phyloP scores from a whole-genome alignment of 37 sponge, comb jelly and placozoan species.

The Haliclona indistincta region DNA sequence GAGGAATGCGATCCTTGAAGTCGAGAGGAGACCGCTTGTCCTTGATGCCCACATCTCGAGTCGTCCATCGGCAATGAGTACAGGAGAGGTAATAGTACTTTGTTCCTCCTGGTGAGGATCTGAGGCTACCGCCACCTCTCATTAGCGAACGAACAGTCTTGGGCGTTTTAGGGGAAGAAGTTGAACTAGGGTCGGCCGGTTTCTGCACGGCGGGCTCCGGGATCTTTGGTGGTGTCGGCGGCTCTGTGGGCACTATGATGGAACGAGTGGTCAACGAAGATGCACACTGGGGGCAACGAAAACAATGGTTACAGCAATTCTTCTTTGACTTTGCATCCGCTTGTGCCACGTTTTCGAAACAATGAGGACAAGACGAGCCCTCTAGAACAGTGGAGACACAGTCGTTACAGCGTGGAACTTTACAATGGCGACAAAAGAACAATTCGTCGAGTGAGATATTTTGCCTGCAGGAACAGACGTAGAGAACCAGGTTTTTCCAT shows the following conservation, averaged over 20 bases:
- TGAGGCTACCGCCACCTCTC: neutral
- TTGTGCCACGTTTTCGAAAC: constrained; percentile 49
- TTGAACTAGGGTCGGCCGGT: neutral
- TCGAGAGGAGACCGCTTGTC: constrained; percentile 65
- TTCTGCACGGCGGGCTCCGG: constrained; percentile 3
- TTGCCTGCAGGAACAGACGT: constrained; percentile 58
- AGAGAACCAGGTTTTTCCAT: constrained; percentile 36
- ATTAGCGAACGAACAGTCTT: neutral
- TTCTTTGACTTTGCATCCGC: constrained; percentile 42
- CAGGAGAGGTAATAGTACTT: constrained; percentile 72
- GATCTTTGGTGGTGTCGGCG: neutral
- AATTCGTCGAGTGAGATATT: constrained; percentile 32
- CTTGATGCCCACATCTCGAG: constrained; percentile 64
- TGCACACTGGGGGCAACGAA: constrained; percentile 65
- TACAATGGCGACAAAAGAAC: constrained; percentile 71
- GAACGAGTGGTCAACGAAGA: constrained; percentile 51
- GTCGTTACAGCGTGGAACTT: constrained; percentile 57
- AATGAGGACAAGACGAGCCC: constrained; percentile 63
- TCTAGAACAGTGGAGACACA: constrained; percentile 55
- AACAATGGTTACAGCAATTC: constrained; percentile 59
- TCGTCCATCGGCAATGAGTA: constrained; percentile 70
- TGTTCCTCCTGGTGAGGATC: constrained; percentile 39
- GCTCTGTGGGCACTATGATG: constrained; percentile 52
- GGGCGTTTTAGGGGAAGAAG: neutral
- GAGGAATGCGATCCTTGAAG: constrained; percentile 50